phyloP scores from a whole-genome alignment of 2,797 vertebrate genomes.

The Periparus ater region DNA sequence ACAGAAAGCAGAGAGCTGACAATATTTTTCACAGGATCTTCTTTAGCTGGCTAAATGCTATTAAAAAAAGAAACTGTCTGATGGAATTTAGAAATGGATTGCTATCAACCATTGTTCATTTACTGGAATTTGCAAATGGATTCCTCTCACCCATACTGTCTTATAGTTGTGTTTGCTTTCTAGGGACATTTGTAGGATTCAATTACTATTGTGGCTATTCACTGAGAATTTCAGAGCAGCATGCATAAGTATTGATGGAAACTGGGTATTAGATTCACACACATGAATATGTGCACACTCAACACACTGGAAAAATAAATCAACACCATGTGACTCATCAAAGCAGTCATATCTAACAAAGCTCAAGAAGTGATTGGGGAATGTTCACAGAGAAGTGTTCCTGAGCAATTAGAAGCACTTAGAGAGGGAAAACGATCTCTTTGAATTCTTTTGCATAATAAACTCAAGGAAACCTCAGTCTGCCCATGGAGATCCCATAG shows the following conservation, averaged over 20 bases:
- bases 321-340: constrained; percentile 45
- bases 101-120: background rate
- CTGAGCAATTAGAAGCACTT: constrained; percentile 52
- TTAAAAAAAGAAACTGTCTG: background rate
- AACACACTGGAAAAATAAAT: constrained; percentile 50
- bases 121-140: constrained; percentile 5
- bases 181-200: background rate
- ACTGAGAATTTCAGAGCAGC: constrained; percentile 7
- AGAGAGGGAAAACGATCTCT: constrained; percentile 43
- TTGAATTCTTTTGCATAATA: constrained; percentile 51
- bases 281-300: background rate
- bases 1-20: background rate
- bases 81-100: background rate
- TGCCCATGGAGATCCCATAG: constrained; percentile 40
- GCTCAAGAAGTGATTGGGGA: constrained; percentile 21
- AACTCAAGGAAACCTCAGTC: constrained; percentile 55
- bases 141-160: background rate
- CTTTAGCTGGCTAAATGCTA: background rate
- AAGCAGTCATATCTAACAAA: constrained; percentile 46
- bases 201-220: constrained; percentile 18
- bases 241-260: background rate
- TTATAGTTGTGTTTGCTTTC: constrained; percentile 18
- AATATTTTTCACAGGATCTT: background rate
- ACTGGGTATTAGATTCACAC: constrained; percentile 6
- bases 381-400: constrained; percentile 32